Evolutionary conservation across 2,888 invertebrate species (phyloP).

Genomic region (Dicroscelio sp.): DNA sequence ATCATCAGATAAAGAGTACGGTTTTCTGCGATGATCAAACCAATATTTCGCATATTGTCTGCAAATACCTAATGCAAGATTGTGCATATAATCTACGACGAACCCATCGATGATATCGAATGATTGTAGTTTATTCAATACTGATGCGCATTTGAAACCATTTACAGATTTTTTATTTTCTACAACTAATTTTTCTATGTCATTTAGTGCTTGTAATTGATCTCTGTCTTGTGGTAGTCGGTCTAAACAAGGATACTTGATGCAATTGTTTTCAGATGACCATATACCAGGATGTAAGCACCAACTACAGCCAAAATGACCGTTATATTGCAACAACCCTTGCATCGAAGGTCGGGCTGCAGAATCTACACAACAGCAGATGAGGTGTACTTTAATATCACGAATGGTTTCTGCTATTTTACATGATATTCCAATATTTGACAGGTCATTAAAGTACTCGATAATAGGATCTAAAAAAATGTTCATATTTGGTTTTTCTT

Average conservation of each 20-base stretch:
- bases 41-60: constrained; percentile 17
- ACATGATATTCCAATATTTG: constrained; percentile 59
- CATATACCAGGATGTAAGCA: constrained; percentile 70
- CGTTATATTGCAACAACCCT: constrained; percentile 46
- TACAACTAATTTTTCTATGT: neutral
- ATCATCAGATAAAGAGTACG: neutral
- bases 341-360: constrained; percentile 60
- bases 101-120: constrained; percentile 78
- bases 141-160: constrained; percentile 27
- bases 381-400: constrained; percentile 49
- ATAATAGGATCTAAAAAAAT: constrained; percentile 48
- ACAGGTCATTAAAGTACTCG: constrained; percentile 55
- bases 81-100: constrained; percentile 26
- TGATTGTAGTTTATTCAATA: constrained; percentile 32
- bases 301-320: constrained; percentile 75
- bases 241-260: constrained; percentile 22
- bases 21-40: neutral
- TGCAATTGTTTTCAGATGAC: neutral
- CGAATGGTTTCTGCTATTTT: constrained; percentile 25
- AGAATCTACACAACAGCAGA: constrained; percentile 58
- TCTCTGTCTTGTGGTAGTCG: neutral
- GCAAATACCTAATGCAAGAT: constrained; percentile 1
- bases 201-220: neutral
- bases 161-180: neutral
- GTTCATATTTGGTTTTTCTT: constrained; percentile 30